Evolutionary conservation across 2,888 invertebrate species (phyloP).

Genomic region (Drosophila flavopinicola): DNA sequence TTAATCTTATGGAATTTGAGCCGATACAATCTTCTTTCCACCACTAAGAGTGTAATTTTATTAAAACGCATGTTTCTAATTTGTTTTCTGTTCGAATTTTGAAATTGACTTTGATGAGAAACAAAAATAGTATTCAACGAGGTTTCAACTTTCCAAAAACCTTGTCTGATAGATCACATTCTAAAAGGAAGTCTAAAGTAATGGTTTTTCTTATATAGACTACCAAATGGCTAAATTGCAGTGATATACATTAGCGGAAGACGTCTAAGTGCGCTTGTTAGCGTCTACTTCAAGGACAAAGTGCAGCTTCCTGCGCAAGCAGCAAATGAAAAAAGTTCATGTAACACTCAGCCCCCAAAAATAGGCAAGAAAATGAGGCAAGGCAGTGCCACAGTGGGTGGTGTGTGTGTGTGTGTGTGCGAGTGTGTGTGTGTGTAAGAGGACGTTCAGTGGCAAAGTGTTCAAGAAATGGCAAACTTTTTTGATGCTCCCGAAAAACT

Average conservation of each 20-base stretch:
- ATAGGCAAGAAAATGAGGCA: neutral
- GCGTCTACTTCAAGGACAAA: conserved; percentile 33
- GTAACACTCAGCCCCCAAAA: conserved; percentile 22
- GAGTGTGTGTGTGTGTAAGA: conserved; percentile 7
- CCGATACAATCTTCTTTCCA: too few species aligned
- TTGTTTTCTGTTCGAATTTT: too few species aligned
- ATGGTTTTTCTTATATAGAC: neutral
- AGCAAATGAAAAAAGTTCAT: conserved; percentile 56
- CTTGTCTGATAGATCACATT: too few species aligned
- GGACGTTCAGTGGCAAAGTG: conserved; percentile 44
- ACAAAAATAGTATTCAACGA: too few species aligned
- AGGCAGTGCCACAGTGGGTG: conserved; percentile 3
- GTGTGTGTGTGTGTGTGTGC: conserved; percentile 4
- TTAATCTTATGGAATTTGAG: too few species aligned
- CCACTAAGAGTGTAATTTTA: too few species aligned
- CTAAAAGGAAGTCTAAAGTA: too few species aligned
- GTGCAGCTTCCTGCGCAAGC: conserved; percentile 34
- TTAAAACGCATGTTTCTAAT: too few species aligned
- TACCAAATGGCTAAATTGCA: neutral
- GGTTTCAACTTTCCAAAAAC: too few species aligned
- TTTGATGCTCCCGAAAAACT: conserved; percentile 81
- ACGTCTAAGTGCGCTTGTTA: conserved; percentile 3
- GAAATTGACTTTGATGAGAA: too few species aligned
- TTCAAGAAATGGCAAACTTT: conserved; percentile 79
- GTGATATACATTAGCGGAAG: conserved; percentile 25